These are phyloP conservation scores for Crypturellus undulatus DNA, from an alignment of 2,113 vertebrate genomes.

Conservation along the genomic window DNA sequence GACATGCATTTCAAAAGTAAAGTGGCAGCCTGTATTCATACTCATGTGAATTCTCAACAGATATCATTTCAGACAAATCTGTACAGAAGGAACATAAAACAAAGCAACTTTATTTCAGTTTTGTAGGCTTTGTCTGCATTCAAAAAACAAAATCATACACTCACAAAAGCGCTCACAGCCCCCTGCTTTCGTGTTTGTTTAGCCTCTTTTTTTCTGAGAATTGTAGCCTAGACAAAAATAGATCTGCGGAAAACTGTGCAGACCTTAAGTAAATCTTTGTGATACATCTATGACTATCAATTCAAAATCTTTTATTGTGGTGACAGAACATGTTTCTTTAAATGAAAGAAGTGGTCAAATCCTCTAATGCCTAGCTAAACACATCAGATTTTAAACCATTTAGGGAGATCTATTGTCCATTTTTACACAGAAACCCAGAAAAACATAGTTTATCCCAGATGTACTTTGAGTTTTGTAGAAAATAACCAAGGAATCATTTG, in stretches of 20 bases:
- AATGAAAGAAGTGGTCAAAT: neutral
- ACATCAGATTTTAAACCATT: neutral
- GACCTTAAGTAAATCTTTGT: neutral
- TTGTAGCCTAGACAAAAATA: neutral
- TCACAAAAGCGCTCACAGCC: neutral
- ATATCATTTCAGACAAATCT: neutral
- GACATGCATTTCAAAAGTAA: neutral
- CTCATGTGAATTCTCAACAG: neutral
- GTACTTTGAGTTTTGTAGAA: neutral
- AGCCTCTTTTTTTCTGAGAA: neutral
- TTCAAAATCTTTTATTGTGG: neutral
- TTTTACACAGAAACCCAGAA: neutral
- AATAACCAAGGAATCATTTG: neutral
- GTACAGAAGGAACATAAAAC: neutral
- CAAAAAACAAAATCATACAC: neutral
- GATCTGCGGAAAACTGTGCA: neutral
- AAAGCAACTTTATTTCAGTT: neutral
- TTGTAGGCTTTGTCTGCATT: neutral
- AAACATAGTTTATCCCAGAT: neutral
- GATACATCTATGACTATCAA: neutral
- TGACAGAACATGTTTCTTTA: neutral
- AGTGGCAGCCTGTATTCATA: neutral
- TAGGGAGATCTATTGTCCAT: neutral
- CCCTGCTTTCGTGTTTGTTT: neutral
- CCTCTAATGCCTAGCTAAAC: neutral